phyloP scores from a whole-genome alignment of 1,140 invertebrate genomes.

The Scaptomyza graminum region DNA sequence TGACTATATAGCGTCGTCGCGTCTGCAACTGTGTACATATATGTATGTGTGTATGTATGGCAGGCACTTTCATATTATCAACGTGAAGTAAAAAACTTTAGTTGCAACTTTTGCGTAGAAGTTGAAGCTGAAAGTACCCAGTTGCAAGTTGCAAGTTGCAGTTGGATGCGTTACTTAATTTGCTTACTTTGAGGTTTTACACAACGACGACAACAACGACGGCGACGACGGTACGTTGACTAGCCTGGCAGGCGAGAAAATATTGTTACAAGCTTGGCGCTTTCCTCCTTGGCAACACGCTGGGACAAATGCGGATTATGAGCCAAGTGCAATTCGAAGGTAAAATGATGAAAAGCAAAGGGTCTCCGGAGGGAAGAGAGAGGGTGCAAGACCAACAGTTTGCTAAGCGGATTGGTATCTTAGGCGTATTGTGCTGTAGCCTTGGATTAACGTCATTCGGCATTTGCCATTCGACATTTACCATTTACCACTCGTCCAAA shows the following conservation, averaged over 20 bases:
- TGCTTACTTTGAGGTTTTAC: constrained; percentile 49
- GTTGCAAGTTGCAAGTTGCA: constrained; percentile 20
- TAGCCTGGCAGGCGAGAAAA: constrained; percentile 18
- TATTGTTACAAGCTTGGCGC: constrained; percentile 17
- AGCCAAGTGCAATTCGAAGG: background rate
- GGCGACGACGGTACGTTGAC: background rate
- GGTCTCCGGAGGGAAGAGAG: background rate
- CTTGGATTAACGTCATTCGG: constrained; percentile 33
- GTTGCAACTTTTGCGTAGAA: constrained; percentile 33
- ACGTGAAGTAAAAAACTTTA: constrained; percentile 35
- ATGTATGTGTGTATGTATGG: background rate
- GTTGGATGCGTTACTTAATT: constrained; percentile 54
- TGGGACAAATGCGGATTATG: constrained; percentile 29
- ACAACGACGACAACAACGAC: too few species aligned
- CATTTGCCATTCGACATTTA: constrained; percentile 15
- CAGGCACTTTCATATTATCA: constrained; percentile 11
- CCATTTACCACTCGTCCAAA: too few species aligned
- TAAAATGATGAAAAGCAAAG: background rate
- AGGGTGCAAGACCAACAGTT: background rate
- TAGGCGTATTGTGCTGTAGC: constrained; percentile 17
- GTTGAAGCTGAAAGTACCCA: constrained; percentile 12
- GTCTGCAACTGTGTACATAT: constrained; percentile 15
- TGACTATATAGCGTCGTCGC: constrained; percentile 14
- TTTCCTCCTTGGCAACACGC: constrained; percentile 23
- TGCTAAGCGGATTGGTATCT: constrained; percentile 45